Evolutionary conservation across 2,797 vertebrate species (phyloP), one percentile per base, ranked within the genome.

Genomic region (Lophotriccus pileatus): DNA sequence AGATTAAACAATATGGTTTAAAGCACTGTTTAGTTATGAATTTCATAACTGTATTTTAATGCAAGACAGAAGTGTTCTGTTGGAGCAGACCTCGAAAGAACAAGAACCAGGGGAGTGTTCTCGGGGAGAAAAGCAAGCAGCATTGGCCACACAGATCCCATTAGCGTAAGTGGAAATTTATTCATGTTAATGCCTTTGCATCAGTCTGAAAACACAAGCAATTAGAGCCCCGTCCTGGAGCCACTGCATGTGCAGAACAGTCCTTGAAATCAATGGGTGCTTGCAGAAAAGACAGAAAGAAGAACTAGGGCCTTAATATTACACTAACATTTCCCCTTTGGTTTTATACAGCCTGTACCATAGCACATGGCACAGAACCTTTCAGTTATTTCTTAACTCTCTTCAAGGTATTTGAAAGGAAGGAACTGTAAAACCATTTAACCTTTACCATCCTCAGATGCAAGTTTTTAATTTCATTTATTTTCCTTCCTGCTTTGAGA

Each of bases 1-100:
- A 95, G 94, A 95, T 87, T 87, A 96, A 95, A 82, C 94, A 83
- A 87, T 96, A 92, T 95, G 95, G 74, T 96, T 96, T 93, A 63
- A 89, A 93, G 75, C 14, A 47, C 92, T 88, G 91, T 91, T 95
- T 89, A 87, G 90, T 93, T 94, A 84, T 37, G 81, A 56, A 84
- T 95, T 96, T 89, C n/a, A 1, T 91, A 74, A 69, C 70, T 72
- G 17, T 19, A 28, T 93, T 97, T 96, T 94, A 85, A 94, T 83
- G 89, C 77, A 44, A 95, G 63, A 23, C 82, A 87, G 81, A 83
- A 85, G 59, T 4, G 25, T 96, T 95, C 63, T 89, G 67, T 83
- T 52, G 80, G 84, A 77, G 63, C 74, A 37, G 37, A 87, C 70
- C 81, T 79, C 82, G 73, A 50, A 96, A 96, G 87, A 49, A 60